These are phyloP conservation scores for Thalassoma bifasciatum DNA, from an alignment of 2,113 vertebrate genomes.

Conservation along the genomic window DNA sequence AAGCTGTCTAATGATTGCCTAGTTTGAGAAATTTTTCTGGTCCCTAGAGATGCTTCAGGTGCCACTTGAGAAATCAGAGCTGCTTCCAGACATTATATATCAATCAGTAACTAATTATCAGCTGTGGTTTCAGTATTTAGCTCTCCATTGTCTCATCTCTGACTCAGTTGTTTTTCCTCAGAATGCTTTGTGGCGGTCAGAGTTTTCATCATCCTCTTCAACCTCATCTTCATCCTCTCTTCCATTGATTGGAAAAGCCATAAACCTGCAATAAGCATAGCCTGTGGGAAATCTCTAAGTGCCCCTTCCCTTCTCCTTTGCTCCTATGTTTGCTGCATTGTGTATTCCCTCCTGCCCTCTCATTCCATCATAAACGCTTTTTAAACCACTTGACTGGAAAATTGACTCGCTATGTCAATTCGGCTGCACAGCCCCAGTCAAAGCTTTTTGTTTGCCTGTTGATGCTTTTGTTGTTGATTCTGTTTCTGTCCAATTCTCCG, in stretches of 20 bases:
- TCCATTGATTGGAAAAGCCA: constrained; percentile 63
- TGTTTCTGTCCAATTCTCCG: constrained; percentile 34
- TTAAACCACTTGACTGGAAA: constrained; percentile 78
- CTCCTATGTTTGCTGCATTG: constrained; percentile 56
- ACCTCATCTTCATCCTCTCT: constrained; percentile 40
- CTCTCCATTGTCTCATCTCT: constrained; percentile 1
- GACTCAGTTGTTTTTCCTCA: constrained; percentile 15
- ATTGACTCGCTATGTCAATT: constrained; percentile 71
- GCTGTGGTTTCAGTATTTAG: constrained; percentile 7
- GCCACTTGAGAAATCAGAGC: neutral
- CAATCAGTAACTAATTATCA: constrained; percentile 7
- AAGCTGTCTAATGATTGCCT: neutral
- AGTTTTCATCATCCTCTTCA: constrained; percentile 26
- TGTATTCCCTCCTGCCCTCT: constrained; percentile 65
- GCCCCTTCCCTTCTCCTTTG: constrained; percentile 28
- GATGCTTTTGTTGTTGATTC: constrained; percentile 49
- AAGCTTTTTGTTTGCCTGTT: constrained; percentile 48
- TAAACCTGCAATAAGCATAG: constrained; percentile 47
- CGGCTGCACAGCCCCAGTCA: constrained; percentile 51
- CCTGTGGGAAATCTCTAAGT: constrained; percentile 58
- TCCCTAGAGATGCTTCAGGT: neutral
- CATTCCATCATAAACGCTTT: constrained; percentile 69
- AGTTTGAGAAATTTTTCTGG: neutral
- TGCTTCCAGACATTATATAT: neutral
- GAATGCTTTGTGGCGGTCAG: constrained; percentile 19